Base-by-base conservation (phyloP, 1,140 invertebrate species). In the Ladona fulva region DNA sequence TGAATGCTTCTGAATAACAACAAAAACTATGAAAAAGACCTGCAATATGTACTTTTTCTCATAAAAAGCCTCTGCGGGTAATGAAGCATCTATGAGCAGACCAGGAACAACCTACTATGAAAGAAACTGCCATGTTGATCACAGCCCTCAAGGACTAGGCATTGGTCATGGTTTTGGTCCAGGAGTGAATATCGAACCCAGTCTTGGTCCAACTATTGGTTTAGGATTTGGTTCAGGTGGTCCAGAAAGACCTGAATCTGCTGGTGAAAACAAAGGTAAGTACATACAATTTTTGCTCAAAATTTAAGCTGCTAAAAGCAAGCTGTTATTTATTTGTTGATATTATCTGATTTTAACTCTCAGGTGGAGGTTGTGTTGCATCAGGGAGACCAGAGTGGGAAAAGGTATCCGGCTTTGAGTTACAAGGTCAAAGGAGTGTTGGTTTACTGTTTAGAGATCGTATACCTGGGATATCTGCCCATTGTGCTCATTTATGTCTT, bases 91-190 rank as follows among this genome's bases (percentile, higher is more conserved):
- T 22, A 80, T 80, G 80, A 83, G 80, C 29, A 80, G 86, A 25
- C 84, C 85, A 22, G 86, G 85, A 16, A 86, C 87, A 0, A 84
- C 82, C 8, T 87, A 86, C 79, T 85, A 82, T 75, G 85, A 87
- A 77, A 80, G 85, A 59, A 84, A 83, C 78, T 87, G 86, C 77
- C 80, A 66, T 19, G 52, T 66, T 16, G n/a, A 22, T 66, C 14
- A 66, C 12, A 16, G 14, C 5, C 66, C 42, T 24, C 75, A 29
- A 19, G 24, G 76, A 24, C 76, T 78, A 25, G 25, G 37, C n/a
- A 74, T 76, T 24, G 37, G 74, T 25, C 75, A 25, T 77, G 44
- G 76, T 14, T 84, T 74, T 80, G 82, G 66, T 76, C 79, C 74
- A 74, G 78, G 78, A 79, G 16, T 66, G 3, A 66, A 22, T 12